These are phyloP conservation scores for Chalcosyrphus nemorum DNA, from an alignment of 2,888 invertebrate genomes.

Conservation along the genomic window DNA sequence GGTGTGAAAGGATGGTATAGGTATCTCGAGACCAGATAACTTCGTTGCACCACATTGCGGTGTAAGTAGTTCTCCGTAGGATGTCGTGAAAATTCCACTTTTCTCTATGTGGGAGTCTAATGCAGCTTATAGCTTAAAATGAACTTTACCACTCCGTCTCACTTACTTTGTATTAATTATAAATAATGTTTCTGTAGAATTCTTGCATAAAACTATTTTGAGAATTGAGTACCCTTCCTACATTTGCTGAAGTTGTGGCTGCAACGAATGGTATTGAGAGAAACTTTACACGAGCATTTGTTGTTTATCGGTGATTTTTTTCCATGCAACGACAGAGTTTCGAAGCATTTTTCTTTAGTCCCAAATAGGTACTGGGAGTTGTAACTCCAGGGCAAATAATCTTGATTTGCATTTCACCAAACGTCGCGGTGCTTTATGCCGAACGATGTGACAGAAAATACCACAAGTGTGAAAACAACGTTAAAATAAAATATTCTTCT, in stretches of 20 bases:
- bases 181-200: conserved; percentile 50
- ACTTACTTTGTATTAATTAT: conserved; percentile 62
- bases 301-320: conserved; percentile 42
- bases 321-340: not conserved
- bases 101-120: not conserved
- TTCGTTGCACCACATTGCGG: conserved; percentile 35
- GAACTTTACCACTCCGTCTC: conserved; percentile 62
- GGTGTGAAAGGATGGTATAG: too few species aligned
- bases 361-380: conserved; percentile 9
- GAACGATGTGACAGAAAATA: not conserved
- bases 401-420: conserved; percentile 43
- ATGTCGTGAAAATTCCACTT: not conserved
- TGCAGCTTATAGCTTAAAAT: conserved; percentile 50
- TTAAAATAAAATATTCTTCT: conserved; percentile 41
- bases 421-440: too few species aligned
- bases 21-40: conserved; percentile 6
- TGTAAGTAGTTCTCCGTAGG: conserved; percentile 9
- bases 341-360: conserved; percentile 19
- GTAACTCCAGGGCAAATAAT: conserved; percentile 16
- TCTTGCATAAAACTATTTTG: conserved; percentile 30
- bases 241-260: not conserved
- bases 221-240: conserved; percentile 11
- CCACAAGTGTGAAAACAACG: conserved; percentile 19
- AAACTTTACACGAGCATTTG: conserved; percentile 43
- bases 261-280: conserved; percentile 12